Evolutionary conservation across 1,140 invertebrate genomes (phyloP), one percentile per base, ranked within the genome.

Genomic region (Aethina tumida): DNA sequence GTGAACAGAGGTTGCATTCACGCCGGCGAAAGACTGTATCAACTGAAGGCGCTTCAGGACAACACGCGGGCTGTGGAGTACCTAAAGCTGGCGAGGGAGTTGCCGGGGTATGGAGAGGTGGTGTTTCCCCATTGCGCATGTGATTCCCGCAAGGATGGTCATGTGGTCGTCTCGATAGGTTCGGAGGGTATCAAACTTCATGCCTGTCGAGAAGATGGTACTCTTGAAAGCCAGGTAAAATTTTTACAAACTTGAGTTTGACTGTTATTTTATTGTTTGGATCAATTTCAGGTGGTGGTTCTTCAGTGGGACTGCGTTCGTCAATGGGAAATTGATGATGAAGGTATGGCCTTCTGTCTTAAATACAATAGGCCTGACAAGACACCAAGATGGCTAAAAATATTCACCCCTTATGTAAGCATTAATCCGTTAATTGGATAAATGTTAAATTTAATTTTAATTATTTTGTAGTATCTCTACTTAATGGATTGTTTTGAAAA

Each of bases 121-220:
- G 82, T 89, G 19, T 95, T 97, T 67, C 93, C 93, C 12, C 90
- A 94, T 65, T 96, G 92, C 67, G 70, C 79, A n/a, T 94, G 89
- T 67, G 91, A 96, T 69, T 89, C 87, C 16, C 68, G 88, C 14
- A 92, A 93, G 64, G 87, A 88, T 52, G 90, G 89, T 33, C 88
- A 92, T 65, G 88, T 95, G 5, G 74, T 93, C 24, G 79, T 85
- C 2, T 76, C 77, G 9, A 70, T 93, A 22, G 81, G 83, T 40
- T 50, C 59, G 37, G 66, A 67, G 25, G 73, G 77, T 35, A 81
- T 96, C 49, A 86, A 86, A 58, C 65, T 97, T 36, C 81, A 89
- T 53, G 87, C 91, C 7, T 93, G 88, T 54, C 79, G 81, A 50
- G 80, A 85, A 58, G 89, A 92, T 64, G 90, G 88, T 32, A 79